Evolutionary conservation across 2,113 vertebrate genomes (phyloP), one percentile per base, ranked within the genome.

Genomic region (Rhinopomastus cyanomelas): DNA sequence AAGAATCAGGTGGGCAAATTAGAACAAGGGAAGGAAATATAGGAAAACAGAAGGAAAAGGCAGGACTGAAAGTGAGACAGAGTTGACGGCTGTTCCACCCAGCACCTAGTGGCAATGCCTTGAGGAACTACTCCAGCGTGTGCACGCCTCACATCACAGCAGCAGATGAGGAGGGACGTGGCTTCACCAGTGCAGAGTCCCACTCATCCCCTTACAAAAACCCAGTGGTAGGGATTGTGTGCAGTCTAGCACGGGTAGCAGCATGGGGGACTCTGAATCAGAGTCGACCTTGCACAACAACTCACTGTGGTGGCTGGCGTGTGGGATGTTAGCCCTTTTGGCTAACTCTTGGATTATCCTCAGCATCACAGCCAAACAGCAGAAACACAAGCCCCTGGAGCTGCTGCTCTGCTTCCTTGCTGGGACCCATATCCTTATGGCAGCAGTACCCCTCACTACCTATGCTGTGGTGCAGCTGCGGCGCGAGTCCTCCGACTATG

Each of bases 301-400:
- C 36, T 97, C 98, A 0, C 48, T 98, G 79, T 98, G 97, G 94
- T 98, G 98, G 98, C 96, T 98, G 95, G 98, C 97, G 69, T 98
- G 98, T 30, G 98, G 98, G 78, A 97, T 98, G 91, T 91, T 98
- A 91, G 97, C 98, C 6, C 95, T 98, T 53, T 92, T 98, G 91
- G 97, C 97, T 93, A 98, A 98, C 30, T 97, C 97, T 55, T 98
- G 98, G 98, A 98, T 97, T 83, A 98, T 98, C 91, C 96, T 98
- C 85, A 98, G 98, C 96, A 97, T 98, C 95, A 98, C 98, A 0
- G 98, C 98, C 91, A 98, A 98, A 64, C 97, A 98, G 75, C 97
- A 98, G 96, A 98, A 98, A 92, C 98, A 98, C 95, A 98, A 98
- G 92, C 98, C 98, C 1, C 88, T 98, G 86, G 98, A 98, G 94